A percentile compares a stretch with the other conserved stretches of the same genome.
These are phyloP conservation scores for Microctonus brassicae DNA, from an alignment of 2,888 invertebrate genomes.

Conservation along the genomic window DNA sequence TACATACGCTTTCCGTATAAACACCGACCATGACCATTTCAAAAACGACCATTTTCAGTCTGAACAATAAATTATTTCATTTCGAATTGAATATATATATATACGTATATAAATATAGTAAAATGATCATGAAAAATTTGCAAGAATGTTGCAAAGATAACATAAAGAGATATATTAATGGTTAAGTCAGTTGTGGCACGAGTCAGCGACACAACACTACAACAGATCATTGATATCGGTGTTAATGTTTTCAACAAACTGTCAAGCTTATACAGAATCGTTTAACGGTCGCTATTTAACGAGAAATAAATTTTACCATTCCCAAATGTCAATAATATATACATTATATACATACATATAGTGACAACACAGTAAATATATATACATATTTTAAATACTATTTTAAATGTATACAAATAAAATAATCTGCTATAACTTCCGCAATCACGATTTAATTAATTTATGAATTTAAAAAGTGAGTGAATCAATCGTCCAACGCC, in stretches of 20 bases:
- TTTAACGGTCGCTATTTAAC: slow-evolving; percentile 6
- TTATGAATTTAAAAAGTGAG: neutral
- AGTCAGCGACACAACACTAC: slow-evolving; percentile 22
- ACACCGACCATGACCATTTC: neutral
- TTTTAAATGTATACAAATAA: neutral
- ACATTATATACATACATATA: neutral
- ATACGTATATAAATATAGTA: neutral
- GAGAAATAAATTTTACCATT: slow-evolving; percentile 20
- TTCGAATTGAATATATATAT: neutral
- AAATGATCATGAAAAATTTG: neutral
- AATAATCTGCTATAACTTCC: slow-evolving; percentile 5
- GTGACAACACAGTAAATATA: too few relatives aligned
- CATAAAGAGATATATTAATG: slow-evolving; percentile 1
- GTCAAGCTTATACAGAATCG: neutral
- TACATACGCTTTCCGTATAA: neutral
- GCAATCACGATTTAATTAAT: slow-evolving; percentile 10
- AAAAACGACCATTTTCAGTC: neutral
- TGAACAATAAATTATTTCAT: slow-evolving; percentile 8
- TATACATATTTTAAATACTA: neutral
- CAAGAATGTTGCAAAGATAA: slow-evolving; percentile 10
- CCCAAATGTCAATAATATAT: slow-evolving; percentile 1
- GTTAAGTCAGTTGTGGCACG: slow-evolving; percentile 7
- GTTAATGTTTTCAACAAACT: slow-evolving; percentile 22
- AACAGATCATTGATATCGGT: slow-evolving; percentile 21
- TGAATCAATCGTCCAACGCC: slow-evolving; percentile 1